Base-by-base conservation (phyloP, 35 echinoderm and acorn worm species). In the Ophioderma brevispina region DNA sequence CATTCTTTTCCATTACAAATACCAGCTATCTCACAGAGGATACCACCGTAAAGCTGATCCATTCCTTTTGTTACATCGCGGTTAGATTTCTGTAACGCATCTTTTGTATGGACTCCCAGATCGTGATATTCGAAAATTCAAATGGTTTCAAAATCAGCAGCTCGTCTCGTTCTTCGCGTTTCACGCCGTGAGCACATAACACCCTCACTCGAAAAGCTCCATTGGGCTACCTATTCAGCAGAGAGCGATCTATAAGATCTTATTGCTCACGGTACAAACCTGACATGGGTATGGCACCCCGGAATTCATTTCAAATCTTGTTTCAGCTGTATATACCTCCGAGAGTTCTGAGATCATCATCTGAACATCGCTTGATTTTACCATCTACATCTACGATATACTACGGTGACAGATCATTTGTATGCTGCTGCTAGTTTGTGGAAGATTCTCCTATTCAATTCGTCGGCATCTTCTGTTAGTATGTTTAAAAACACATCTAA, bases 381-480 rank as follows among this genome's bases (percentile, higher is more conserved):
- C 59, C 59, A 70, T 70, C 59, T 70, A 15, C 59, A 25, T 8
- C 59, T 15, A 70, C 59, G 5, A 70, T 15, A 30, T 70, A 15
- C 28, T 70, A 70, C 59, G 59, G 59, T 25, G 59, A 70, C 28
- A 70, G 59, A 70, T 70, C 59, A 70, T 70, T 70, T 70, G 59
- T 30, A 70, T 70, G 59, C 59, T 13, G 59, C 59, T 6, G 59
- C 59, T 70, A 70, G 59, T 25, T 25, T 70, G 59, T 70, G 59
- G 59, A 70, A 70, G 2, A 30, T 15, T 70, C 59, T 70, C n/a
- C 59, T 25, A 70, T 13, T 70, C 59, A 1, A 70, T 25, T 70
- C 59, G 59, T 15, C 15, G 17, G 59, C 59, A 30, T 70, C 59
- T 25, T 25, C 59, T 70, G 1, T 70, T 25, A 30, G 59, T 25